phyloP scores from a whole-genome alignment of 2,797 vertebrate genomes.

The Ptychobarbus kaznakovi region DNA sequence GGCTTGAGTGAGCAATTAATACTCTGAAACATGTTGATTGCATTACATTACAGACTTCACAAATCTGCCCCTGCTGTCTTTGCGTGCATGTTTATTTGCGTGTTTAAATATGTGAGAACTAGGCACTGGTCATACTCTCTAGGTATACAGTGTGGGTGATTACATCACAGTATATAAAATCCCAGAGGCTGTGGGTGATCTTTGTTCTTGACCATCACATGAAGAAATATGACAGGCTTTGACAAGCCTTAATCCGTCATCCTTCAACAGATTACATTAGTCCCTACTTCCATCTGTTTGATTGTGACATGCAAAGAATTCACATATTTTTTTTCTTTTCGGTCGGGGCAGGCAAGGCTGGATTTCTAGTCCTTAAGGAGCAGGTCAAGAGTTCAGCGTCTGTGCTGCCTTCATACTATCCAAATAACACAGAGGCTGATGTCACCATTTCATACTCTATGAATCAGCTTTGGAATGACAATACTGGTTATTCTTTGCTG shows the following conservation, averaged over 20 bases:
- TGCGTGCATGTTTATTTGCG: slow-evolving; percentile 32
- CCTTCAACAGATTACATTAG: slow-evolving; percentile 53
- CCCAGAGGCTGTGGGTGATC: slow-evolving; percentile 11
- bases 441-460: slow-evolving; percentile 22
- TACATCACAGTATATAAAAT: slow-evolving; percentile 37
- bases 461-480: slow-evolving; percentile 9
- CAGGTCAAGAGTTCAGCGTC: slow-evolving; percentile 46
- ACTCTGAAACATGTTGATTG: background rate
- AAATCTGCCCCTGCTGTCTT: slow-evolving; percentile 16
- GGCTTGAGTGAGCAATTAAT: slow-evolving; percentile 27
- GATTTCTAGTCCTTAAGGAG: slow-evolving; percentile 25
- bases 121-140: background rate
- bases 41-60: slow-evolving; percentile 11
- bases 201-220: slow-evolving; percentile 33
- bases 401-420: background rate
- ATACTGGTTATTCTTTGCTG: background rate
- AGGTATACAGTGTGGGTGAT: slow-evolving; percentile 21
- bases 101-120: slow-evolving; percentile 36
- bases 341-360: slow-evolving; percentile 2
- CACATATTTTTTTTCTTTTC: slow-evolving; percentile 9
- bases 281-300: slow-evolving; percentile 40
- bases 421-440: slow-evolving; percentile 28
- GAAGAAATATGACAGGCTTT: slow-evolving; percentile 53
- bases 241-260: slow-evolving; percentile 56
- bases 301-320: slow-evolving; percentile 14